Percentiles rank a stretch among this genome's conserved stretches.
phyloP scores from a whole-genome alignment of 2,113 vertebrate species.

The Numida meleagris region DNA sequence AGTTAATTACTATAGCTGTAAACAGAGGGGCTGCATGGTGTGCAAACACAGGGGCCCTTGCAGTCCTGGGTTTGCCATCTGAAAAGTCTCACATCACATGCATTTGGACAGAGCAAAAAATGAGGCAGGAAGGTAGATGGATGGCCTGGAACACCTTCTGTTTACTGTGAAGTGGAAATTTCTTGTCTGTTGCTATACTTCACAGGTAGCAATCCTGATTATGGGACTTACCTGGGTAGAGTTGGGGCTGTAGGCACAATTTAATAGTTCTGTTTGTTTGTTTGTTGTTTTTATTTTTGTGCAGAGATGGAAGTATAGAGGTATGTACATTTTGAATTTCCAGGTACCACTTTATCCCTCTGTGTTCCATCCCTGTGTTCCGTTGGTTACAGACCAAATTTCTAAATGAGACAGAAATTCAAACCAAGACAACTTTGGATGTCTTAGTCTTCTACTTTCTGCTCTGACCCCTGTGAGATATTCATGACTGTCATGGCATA shows the following conservation, averaged over 20 bases:
- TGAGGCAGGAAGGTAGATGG: neutral
- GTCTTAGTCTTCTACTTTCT: neutral
- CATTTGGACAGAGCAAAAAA: neutral
- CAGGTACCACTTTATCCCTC: neutral
- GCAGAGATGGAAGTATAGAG: neutral
- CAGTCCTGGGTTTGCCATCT: neutral
- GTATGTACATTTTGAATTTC: neutral
- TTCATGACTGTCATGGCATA: neutral
- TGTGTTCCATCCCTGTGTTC: neutral
- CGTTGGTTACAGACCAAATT: neutral
- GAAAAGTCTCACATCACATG: neutral
- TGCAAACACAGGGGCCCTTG: neutral
- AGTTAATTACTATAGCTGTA: slow-evolving; percentile 53
- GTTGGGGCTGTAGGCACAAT: neutral
- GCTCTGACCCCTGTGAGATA: neutral
- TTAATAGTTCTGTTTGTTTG: neutral
- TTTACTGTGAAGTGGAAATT: neutral
- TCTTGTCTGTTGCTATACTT: neutral
- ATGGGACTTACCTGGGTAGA: neutral
- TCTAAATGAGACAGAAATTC: neutral
- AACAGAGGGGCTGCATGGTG: slow-evolving; percentile 23
- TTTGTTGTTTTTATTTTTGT: neutral
- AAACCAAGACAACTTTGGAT: neutral
- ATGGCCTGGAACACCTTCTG: neutral
- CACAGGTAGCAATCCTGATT: neutral